Evolutionary conservation across 1,140 invertebrate species (phyloP).

Genomic region (Tyrophagus putrescentiae): DNA sequence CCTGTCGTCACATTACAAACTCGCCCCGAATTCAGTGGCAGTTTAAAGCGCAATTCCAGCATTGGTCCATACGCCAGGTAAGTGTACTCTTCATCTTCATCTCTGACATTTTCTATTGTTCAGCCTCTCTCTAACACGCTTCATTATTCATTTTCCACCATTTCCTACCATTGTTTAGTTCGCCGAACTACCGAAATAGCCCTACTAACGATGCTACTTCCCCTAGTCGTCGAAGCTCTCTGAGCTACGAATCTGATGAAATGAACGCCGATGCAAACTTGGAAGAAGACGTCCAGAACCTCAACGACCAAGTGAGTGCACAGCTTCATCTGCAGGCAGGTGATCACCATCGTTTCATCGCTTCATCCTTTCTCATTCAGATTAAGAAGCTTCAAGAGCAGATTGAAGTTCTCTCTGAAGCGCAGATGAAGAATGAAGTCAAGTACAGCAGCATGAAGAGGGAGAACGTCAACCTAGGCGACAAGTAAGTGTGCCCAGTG

Average conservation of each 20-base stretch:
- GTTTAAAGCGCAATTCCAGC: neutral
- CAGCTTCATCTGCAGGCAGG: slow-evolving; percentile 31
- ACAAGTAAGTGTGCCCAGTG: slow-evolving; percentile 36
- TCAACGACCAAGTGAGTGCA: slow-evolving; percentile 65
- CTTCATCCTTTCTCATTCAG: slow-evolving; percentile 45
- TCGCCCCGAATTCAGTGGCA: neutral
- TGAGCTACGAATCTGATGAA: slow-evolving; percentile 67
- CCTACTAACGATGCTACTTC: slow-evolving; percentile 41
- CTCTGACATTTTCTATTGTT: slow-evolving; percentile 28
- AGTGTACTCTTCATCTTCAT: slow-evolving; percentile 11
- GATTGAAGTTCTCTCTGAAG: slow-evolving; percentile 66
- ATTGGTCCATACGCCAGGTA: neutral
- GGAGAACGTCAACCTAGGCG: slow-evolving; percentile 73
- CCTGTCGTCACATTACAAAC: neutral
- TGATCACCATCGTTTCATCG: slow-evolving; percentile 41
- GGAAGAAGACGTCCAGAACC: slow-evolving; percentile 74
- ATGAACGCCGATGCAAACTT: slow-evolving; percentile 74
- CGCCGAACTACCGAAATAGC: slow-evolving; percentile 52
- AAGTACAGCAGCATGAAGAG: slow-evolving; percentile 68
- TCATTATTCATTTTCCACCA: slow-evolving; percentile 24
- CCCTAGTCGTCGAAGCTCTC: slow-evolving; percentile 75
- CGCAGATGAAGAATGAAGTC: slow-evolving; percentile 64
- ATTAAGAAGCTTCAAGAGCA: slow-evolving; percentile 77
- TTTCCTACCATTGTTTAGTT: slow-evolving; percentile 26
- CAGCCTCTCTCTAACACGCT: slow-evolving; percentile 17